A percentile compares a stretch with the other conserved stretches of the same genome.
Evolutionary conservation across 2,888 invertebrate genomes (phyloP).

Genomic region (Heterodera filipjevi): DNA sequence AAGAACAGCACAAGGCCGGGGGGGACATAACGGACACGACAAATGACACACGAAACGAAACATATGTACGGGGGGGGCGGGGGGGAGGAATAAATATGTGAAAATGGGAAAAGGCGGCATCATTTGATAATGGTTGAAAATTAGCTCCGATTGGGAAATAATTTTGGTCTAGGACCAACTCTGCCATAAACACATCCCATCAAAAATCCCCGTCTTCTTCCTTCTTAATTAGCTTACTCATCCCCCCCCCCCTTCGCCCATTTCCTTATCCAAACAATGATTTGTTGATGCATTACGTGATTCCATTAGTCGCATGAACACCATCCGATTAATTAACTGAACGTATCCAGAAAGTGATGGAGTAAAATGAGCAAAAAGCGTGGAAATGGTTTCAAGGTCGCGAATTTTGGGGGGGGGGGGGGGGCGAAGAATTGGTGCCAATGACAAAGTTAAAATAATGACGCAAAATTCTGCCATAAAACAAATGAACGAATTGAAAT

Average conservation of each 20-base stretch:
- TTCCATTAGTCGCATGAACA: neutral
- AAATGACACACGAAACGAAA: neutral
- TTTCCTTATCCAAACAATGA: neutral
- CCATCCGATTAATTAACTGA: neutral
- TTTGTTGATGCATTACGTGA: neutral
- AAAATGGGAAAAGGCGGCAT: neutral
- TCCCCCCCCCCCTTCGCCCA: neutral
- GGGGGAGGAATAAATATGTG: neutral
- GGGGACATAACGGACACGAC: neutral
- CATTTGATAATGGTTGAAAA: neutral
- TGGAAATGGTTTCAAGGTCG: slow-evolving; percentile 12
- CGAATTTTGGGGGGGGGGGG: neutral
- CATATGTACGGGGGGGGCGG: neutral
- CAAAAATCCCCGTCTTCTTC: neutral
- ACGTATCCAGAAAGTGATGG: neutral
- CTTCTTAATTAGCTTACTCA: slow-evolving; percentile 7
- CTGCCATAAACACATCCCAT: neutral
- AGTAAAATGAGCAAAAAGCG: slow-evolving; percentile 3
- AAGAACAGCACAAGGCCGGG: neutral
- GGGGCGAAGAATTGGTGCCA: neutral
- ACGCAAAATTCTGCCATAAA: neutral
- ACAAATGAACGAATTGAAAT: neutral
- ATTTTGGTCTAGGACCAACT: neutral
- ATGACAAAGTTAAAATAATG: neutral
- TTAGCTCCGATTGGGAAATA: neutral